A percentile compares a stretch with the other conserved stretches of the same genome.
phyloP scores from a whole-genome alignment of 1,140 invertebrate species.

The Pissodes strobi region DNA sequence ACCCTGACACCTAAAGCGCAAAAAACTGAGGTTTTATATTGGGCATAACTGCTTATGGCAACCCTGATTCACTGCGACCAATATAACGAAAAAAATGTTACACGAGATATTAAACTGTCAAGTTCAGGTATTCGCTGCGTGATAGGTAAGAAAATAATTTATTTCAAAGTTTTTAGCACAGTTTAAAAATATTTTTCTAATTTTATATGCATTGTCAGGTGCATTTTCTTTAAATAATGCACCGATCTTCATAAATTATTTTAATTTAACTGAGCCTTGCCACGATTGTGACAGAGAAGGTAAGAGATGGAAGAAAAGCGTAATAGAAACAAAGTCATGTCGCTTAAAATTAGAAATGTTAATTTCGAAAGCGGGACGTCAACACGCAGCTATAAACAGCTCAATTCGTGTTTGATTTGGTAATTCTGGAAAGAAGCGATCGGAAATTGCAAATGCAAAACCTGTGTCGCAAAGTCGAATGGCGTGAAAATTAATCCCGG shows the following conservation, averaged over 20 bases:
- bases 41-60: no score
- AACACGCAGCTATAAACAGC: slow-evolving; percentile 11
- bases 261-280: not conserved
- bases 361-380: slow-evolving; percentile 9
- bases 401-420: slow-evolving; percentile 25
- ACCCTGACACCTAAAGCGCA: no score
- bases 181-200: no score
- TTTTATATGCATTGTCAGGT: no score
- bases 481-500: slow-evolving; percentile 23
- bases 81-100: no score
- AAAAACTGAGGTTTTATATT: no score
- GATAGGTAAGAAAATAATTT: no score
- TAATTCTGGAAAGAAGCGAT: slow-evolving; percentile 10
- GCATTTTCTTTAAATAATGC: no score
- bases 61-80: no score
- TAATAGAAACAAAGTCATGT: not conserved
- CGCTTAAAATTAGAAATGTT: slow-evolving; percentile 20
- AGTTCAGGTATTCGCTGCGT: no score
- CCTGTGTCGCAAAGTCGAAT: slow-evolving; percentile 8
- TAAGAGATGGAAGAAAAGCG: not conserved
- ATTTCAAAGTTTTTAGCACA: no score
- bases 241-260: not conserved
- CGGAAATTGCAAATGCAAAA: slow-evolving; percentile 24
- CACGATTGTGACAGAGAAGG: not conserved
- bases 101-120: no score